These are phyloP conservation scores for Romanogobio albipinnatus DNA, from an alignment of 2,113 vertebrate species.

Conservation along the genomic window DNA sequence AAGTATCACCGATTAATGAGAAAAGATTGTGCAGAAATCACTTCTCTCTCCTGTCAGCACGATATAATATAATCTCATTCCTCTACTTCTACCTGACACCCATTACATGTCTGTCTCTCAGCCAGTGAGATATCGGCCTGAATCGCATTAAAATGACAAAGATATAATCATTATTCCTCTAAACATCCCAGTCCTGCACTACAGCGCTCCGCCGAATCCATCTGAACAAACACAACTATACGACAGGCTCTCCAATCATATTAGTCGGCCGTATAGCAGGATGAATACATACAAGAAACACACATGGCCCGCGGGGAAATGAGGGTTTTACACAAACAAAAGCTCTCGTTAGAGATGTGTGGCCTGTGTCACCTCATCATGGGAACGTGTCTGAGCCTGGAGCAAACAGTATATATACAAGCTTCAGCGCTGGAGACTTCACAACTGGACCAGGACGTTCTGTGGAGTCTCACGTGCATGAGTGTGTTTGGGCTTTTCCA, in stretches of 20 bases:
- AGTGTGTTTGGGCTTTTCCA: neutral
- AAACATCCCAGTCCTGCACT: constrained; percentile 32
- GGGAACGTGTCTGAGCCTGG: neutral
- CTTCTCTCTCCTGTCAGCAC: constrained; percentile 41
- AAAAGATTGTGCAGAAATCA: constrained; percentile 6
- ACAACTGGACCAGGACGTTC: neutral
- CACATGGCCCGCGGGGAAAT: constrained; percentile 3
- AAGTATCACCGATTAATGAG: constrained; percentile 33
- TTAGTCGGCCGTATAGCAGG: constrained; percentile 6
- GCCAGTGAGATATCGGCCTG: constrained; percentile 21
- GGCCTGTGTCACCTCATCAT: neutral
- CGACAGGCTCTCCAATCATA: constrained; percentile 43
- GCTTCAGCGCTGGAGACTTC: neutral
- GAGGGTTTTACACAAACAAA: constrained; percentile 43
- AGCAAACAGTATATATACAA: neutral
- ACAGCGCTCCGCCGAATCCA: constrained; percentile 25
- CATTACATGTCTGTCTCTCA: constrained; percentile 40
- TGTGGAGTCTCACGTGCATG: neutral
- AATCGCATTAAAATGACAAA: constrained; percentile 56
- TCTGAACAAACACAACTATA: constrained; percentile 41
- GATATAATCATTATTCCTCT: constrained; percentile 47
- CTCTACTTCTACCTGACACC: constrained; percentile 42
- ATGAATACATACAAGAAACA: constrained; percentile 26
- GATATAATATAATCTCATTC: constrained; percentile 43
- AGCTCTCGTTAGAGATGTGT: constrained; percentile 39